Conservation (phyloP, 2,797 vertebrate species). For the Enteromius viviparus region DNA sequence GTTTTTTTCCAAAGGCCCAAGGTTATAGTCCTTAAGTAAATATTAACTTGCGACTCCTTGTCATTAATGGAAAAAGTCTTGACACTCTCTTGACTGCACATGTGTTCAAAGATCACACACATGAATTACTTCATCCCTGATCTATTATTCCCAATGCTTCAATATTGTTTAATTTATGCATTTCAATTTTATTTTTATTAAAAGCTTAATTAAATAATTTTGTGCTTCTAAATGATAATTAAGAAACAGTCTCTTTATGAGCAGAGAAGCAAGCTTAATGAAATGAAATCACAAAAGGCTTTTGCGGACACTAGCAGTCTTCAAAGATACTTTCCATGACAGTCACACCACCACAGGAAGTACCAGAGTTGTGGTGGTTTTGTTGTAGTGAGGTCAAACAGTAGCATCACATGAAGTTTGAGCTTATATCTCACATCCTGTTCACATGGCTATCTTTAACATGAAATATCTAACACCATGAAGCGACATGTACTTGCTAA, state of each 20-base stretch:
- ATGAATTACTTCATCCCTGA: not conserved
- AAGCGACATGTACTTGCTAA: not conserved
- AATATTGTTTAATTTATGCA: not conserved
- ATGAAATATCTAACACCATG: not conserved
- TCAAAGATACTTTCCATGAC: not conserved
- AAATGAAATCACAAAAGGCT: not conserved
- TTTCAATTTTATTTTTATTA: not conserved
- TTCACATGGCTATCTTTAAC: not conserved
- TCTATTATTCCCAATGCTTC: not conserved
- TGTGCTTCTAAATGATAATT: not conserved
- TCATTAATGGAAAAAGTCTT: not conserved
- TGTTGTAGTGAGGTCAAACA: not conserved
- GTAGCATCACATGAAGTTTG: not conserved
- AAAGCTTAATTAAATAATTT: not conserved
- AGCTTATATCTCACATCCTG: not conserved
- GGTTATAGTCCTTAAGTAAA: constrained; percentile 41
- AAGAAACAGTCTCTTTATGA: not conserved
- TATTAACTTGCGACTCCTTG: constrained; percentile 19
- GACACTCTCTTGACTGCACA: constrained; percentile 2
- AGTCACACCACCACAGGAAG: constrained; percentile 14
- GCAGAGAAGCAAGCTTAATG: not conserved
- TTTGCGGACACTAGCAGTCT: not conserved
- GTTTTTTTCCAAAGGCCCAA: not conserved
- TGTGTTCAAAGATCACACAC: not conserved
- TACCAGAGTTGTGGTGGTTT: not conserved